Conservation (phyloP, 2,888 invertebrate genomes). For the Drosophila testacea region DNA sequence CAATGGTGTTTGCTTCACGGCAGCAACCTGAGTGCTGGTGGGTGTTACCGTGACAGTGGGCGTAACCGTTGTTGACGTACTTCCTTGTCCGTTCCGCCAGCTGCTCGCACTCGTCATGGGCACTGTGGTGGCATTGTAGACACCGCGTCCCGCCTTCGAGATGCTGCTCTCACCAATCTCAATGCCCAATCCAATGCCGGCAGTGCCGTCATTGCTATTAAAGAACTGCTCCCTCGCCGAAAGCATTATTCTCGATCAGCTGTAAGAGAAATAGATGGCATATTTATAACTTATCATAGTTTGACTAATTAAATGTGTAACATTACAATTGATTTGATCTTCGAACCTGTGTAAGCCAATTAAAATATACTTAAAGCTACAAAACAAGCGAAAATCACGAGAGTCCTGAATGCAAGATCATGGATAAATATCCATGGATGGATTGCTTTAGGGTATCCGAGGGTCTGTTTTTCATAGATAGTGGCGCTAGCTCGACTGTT, state of each 20-base stretch:
- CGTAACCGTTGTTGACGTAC: slow-evolving; percentile 24
- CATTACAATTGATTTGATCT: too few relatives aligned
- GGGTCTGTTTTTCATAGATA: too few relatives aligned
- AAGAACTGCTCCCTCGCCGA: slow-evolving; percentile 81
- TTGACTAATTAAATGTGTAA: too few relatives aligned
- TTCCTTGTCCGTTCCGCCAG: slow-evolving; percentile 56
- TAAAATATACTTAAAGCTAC: too few relatives aligned
- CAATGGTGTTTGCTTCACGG: slow-evolving; percentile 39
- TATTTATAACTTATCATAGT: too few relatives aligned
- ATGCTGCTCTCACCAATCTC: slow-evolving; percentile 65
- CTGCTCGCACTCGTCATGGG: slow-evolving; percentile 63
- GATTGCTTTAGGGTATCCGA: too few relatives aligned
- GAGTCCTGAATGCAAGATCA: too few relatives aligned
- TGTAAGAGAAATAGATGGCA: slow-evolving; percentile 15
- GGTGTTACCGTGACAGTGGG: slow-evolving; percentile 9
- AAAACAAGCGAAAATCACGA: too few relatives aligned
- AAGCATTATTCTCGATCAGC: slow-evolving; percentile 67
- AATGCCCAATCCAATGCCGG: slow-evolving; percentile 74
- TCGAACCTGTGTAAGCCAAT: too few relatives aligned
- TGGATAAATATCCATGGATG: too few relatives aligned
- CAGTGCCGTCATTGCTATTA: slow-evolving; percentile 50
- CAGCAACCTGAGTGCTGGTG: background rate
- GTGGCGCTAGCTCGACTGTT: too few relatives aligned
- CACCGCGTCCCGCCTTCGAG: slow-evolving; percentile 56
- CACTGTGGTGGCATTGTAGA: slow-evolving; percentile 79